These are phyloP conservation scores for Bellardia pandia DNA, from an alignment of 2,888 invertebrate genomes.

Conservation along the genomic window DNA sequence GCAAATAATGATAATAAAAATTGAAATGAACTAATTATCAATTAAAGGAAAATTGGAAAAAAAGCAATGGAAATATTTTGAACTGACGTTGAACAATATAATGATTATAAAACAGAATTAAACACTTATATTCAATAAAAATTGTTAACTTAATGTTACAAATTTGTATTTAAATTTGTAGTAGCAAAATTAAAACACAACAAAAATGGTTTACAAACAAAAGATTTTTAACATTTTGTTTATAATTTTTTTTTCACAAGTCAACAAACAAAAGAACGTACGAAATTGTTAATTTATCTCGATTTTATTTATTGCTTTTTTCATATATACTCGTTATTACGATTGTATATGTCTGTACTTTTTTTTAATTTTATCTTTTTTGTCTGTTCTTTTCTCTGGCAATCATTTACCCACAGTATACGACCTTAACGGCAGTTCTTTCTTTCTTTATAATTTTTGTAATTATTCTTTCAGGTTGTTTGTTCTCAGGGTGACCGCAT, in stretches of 20 bases:
- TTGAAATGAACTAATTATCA: constrained; percentile 5
- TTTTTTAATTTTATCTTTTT: constrained; percentile 47
- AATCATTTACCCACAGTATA: constrained; percentile 45
- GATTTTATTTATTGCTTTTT: constrained; percentile 47
- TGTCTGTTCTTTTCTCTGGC: constrained; percentile 32
- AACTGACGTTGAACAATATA: constrained; percentile 25
- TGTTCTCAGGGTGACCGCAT: constrained; percentile 41
- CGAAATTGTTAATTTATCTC: constrained; percentile 52
- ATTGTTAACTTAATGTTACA: background rate
- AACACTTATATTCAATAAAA: background rate
- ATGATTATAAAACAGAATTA: constrained; percentile 7
- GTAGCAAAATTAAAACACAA: background rate
- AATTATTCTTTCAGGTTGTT: constrained; percentile 27
- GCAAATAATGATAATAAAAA: constrained; percentile 44
- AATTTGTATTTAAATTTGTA: constrained; percentile 12
- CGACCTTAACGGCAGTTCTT: constrained; percentile 66
- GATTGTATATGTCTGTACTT: constrained; percentile 1
- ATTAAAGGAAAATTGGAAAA: constrained; percentile 5
- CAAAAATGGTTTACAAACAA: constrained; percentile 40
- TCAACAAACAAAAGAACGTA: constrained; percentile 49
- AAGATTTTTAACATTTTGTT: constrained; percentile 46
- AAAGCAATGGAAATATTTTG: constrained; percentile 15
- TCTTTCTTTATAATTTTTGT: constrained; percentile 25
- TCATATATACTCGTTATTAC: constrained; percentile 22
- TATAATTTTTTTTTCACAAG: constrained; percentile 21